Evolutionary conservation across 2,888 invertebrate species (phyloP).

Genomic region (Melieria omissa): DNA sequence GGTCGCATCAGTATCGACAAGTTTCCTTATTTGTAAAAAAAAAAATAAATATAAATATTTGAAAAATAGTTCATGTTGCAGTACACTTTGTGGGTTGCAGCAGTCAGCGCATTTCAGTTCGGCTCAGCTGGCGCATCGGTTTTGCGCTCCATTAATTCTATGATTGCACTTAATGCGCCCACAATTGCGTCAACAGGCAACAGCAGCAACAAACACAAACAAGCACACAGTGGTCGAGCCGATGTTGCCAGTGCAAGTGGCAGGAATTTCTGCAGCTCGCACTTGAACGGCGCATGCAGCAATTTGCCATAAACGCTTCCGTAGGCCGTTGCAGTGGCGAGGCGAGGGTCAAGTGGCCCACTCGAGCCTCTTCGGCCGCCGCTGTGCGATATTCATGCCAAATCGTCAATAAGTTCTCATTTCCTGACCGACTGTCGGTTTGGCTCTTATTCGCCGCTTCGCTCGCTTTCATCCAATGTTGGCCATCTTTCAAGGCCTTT

Average conservation of each 20-base stretch:
- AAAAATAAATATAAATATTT: too few relatives aligned
- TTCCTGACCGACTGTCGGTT: too few relatives aligned
- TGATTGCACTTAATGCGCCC: constrained; percentile 17
- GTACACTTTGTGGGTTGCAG: too few relatives aligned
- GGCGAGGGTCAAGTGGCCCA: neutral
- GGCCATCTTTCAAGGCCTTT: neutral
- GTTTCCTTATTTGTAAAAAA: too few relatives aligned
- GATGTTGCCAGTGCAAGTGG: too few relatives aligned
- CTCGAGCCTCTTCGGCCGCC: too few relatives aligned
- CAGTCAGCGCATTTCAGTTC: too few relatives aligned
- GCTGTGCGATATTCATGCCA: neutral
- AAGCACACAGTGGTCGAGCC: neutral
- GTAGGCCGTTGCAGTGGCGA: neutral
- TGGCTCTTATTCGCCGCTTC: too few relatives aligned
- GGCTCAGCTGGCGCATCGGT: constrained; percentile 16
- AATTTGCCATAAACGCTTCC: neutral
- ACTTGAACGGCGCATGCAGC: neutral
- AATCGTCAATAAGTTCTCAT: constrained; percentile 14
- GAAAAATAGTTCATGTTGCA: too few relatives aligned
- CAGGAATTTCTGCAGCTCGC: neutral
- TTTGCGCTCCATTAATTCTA: constrained; percentile 35
- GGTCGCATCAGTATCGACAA: too few relatives aligned
- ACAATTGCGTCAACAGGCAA: neutral
- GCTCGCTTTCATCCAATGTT: too few relatives aligned
- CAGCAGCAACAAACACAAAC: neutral